Base-by-base conservation (phyloP, 2,797 vertebrate genomes). In the Darevskia mixta region DNA sequence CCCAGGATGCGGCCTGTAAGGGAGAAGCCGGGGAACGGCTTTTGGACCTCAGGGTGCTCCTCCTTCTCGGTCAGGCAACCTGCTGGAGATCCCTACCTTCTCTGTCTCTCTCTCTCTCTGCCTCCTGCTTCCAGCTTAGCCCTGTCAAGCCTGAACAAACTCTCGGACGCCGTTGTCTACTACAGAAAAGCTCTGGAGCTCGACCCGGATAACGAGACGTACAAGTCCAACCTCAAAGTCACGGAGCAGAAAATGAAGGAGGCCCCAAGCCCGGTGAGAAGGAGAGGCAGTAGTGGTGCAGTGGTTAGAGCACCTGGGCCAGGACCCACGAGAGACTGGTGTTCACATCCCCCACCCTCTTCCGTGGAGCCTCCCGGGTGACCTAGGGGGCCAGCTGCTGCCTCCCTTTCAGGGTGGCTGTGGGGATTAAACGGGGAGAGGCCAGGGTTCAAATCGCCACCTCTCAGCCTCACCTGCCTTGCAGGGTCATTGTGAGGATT, bases 141-240 rank as follows among this genome's bases (percentile, higher is more conserved):
- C 1, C 97, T 99, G 0, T 98, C 98, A 81, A 99, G 98, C 93
- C 96, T 99, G 84, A 99, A 98, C 94, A 99, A 99, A 90, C 98
- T 99, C 94, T 94, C 97, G 0, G 98, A 99, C 90, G 99, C 99
- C 0, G 98, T 98, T 0, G 95, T 95, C 38, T 99, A 98, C 89
- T 99, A 99, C 87, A 97, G 97, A 93, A 99, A 98, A 95, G 99
- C 99, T 4, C 94, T 99, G 96, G 98, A 99, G 92, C 95, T 99
- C 23, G 98, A 99, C 87, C 98, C 99, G 0, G 98, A 99, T 69
- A 99, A 99, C 0, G 99, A 99, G 61, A 98, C 98, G 0, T 99
- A 99, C 95, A 99, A 98, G 94, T 97, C 97, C 49, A 99, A 99
- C 96, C 97, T 99, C 86, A 98, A 98, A 96, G 98, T 99, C 27